Base-by-base conservation (phyloP, 1,140 invertebrate genomes). In the Neocloeon triangulifer region DNA sequence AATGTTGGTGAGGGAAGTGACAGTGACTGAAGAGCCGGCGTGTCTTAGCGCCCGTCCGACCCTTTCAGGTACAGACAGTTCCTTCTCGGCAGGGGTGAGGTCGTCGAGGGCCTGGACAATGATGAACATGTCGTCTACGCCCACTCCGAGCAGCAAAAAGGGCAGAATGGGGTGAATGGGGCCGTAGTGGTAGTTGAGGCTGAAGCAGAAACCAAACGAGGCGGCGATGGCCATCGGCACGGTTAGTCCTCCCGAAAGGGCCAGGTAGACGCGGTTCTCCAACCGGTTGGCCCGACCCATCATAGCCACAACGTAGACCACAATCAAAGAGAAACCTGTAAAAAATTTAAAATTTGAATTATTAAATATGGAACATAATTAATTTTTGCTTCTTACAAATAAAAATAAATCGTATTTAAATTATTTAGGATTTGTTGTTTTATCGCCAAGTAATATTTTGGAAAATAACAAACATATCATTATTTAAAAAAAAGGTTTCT, bases 1-100 rank as follows among this genome's bases (percentile, higher is more conserved):
- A 34, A 68, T 53, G 44, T 74, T 69, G 2, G 69, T 73, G n/a
- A 71, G 42, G 3, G 68, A 70, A 2, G 70, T 73, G 5, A 72
- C 63, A 1, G 69, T 70, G 32, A 74, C 65, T 7, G 68, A 69
- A 8, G 68, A 62, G 20, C 71, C 69, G 21, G 69, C 63, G 34
- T 61, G 54, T 33, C 59, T 51, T 8, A 62, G 37, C n/a, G 56
- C 43, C 31, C 45, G 46, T 34, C 49, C 60, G 25, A 63, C 53
- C 10, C 53, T 44, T 30, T 51, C 41, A 1, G 50, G 39, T 16
- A 56, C 43, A 7, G 41, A 38, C 4, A 41, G 36, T 1, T 47
- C 25, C 30, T 50, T 50, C 17, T 60, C 50, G 13, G 30, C 40
- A 4, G 45, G 40, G 7, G 43, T 41, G 4, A 51, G 29, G 25